Base-by-base conservation (phyloP, 92 coral and sea anemone species). In the Heteractis magnifica region DNA sequence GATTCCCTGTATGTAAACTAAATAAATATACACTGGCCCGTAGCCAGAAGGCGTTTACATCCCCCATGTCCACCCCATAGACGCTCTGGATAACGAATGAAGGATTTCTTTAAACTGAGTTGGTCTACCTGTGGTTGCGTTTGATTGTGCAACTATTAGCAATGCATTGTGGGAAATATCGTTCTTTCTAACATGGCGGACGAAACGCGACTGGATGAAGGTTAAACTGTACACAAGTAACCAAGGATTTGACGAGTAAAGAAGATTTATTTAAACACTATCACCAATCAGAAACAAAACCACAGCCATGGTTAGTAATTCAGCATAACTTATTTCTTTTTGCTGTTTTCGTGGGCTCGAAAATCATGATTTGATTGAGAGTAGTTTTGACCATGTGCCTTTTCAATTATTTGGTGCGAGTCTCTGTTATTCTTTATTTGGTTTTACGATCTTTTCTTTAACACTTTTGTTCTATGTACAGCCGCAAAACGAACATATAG, bases 401-500 rank as follows among this genome's bases (percentile, higher is more conserved):
- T n/a, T 10, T n/a, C 21, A 26, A 34, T 4, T 10, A 23, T 78
- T 5, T 4, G 10, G 15, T 20, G 14, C 60, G 48, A 12, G 44
- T 34, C 44, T 4, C 18, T 59, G 20, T 12, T 51, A 6, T 14
- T 12, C 0, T 4, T 6, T 18, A 6, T 16, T 0, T 51, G 21
- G 9, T 49, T 12, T 76, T 34, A 10, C 11, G 52, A 7, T 77
- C 21, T 77, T 56, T 21, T 18, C 5, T 34, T 34, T 34, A 34
- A 1, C 44, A 34, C 49, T 50, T 68, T 26, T 23, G 26, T 68
- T 60, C 26, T 3, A 4, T 79, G 20, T 64, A 55, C 78, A 96
- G 99, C 99, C 99, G 76, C 99, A 96, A 76, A 96, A 96, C 91
- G 99, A 96, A 79, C 91, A 92, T 65, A 95, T 96, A 71, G 99